Conservation (phyloP, 2,888 invertebrate species). For the Pachliopta kotzebuea region DNA sequence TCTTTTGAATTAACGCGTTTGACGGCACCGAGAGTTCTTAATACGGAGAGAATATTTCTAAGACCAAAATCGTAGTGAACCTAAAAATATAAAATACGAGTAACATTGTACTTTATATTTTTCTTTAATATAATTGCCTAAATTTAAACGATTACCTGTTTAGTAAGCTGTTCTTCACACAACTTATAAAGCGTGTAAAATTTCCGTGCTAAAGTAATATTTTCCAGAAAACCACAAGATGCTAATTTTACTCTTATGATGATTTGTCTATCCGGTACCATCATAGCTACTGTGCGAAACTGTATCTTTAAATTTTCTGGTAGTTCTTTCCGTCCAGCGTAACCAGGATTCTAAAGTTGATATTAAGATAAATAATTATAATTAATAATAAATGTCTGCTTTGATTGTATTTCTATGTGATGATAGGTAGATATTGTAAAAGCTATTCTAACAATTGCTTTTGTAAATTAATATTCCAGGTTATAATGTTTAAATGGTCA, state of each 20-base stretch:
- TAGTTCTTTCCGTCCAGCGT: slow-evolving; percentile 96
- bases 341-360: slow-evolving; percentile 92
- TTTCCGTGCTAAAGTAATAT: slow-evolving; percentile 95
- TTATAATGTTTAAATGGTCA: too few relatives aligned
- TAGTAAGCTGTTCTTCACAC: slow-evolving; percentile 98
- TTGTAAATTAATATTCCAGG: not conserved
- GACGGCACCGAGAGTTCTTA: slow-evolving; percentile 94
- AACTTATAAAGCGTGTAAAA: slow-evolving; percentile 98
- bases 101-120: not conserved
- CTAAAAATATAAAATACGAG: slow-evolving; percentile 54
- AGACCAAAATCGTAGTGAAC: slow-evolving; percentile 98
- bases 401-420: too few relatives aligned
- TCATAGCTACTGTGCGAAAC: slow-evolving; percentile 98
- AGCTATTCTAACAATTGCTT: not conserved
- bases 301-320: slow-evolving; percentile 99
- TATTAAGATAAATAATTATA: not conserved
- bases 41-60: slow-evolving; percentile 95
- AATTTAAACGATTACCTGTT: slow-evolving; percentile 83
- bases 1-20: slow-evolving; percentile 95
- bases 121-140: too few relatives aligned
- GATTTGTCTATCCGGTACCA: slow-evolving; percentile 98
- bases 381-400: not conserved
- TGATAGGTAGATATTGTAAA: not conserved
- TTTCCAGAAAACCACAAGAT: slow-evolving; percentile 97
- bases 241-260: slow-evolving; percentile 98